Conservation (phyloP, 2,113 vertebrate species). For the Aythya baeri region DNA sequence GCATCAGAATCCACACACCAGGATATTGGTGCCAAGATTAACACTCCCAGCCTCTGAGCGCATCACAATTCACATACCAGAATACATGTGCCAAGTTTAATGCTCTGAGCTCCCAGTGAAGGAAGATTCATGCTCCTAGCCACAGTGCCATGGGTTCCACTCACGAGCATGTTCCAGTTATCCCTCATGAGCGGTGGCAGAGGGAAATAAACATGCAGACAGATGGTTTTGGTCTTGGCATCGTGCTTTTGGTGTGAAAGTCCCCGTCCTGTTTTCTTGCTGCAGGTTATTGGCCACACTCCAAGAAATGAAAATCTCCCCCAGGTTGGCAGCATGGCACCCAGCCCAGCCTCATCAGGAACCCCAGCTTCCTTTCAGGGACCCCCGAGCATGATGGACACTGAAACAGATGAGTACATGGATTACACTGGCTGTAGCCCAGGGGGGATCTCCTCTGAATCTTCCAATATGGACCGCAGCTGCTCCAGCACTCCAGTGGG, state of each 20-base stretch:
- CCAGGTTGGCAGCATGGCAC: slow-evolving; percentile 72
- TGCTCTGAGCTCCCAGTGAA: slow-evolving; percentile 1
- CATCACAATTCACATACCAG: slow-evolving; percentile 25
- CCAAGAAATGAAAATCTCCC: slow-evolving; percentile 78
- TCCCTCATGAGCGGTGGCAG: not conserved
- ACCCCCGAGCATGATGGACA: slow-evolving; percentile 79
- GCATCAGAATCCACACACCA: not conserved
- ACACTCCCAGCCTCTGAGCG: slow-evolving; percentile 5
- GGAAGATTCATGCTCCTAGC: not conserved
- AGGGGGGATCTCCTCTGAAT: slow-evolving; percentile 91
- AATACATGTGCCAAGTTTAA: not conserved
- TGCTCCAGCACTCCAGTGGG: slow-evolving; percentile 97
- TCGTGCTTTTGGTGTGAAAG: slow-evolving; percentile 29
- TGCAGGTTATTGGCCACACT: slow-evolving; percentile 76
- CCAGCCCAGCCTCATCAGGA: slow-evolving; percentile 75
- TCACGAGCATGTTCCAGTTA: not conserved
- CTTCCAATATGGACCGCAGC: slow-evolving; percentile 96
- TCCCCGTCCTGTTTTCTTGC: not conserved
- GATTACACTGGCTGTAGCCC: slow-evolving; percentile 94
- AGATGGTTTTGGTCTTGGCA: slow-evolving; percentile 41
- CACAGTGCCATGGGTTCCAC: not conserved
- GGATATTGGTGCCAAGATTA: slow-evolving; percentile 38
- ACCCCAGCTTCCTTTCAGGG: slow-evolving; percentile 80
- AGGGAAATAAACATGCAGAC: not conserved
- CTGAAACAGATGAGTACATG: slow-evolving; percentile 93